Base-by-base conservation (phyloP, 2,888 invertebrate genomes). In the Anaspis maculata region DNA sequence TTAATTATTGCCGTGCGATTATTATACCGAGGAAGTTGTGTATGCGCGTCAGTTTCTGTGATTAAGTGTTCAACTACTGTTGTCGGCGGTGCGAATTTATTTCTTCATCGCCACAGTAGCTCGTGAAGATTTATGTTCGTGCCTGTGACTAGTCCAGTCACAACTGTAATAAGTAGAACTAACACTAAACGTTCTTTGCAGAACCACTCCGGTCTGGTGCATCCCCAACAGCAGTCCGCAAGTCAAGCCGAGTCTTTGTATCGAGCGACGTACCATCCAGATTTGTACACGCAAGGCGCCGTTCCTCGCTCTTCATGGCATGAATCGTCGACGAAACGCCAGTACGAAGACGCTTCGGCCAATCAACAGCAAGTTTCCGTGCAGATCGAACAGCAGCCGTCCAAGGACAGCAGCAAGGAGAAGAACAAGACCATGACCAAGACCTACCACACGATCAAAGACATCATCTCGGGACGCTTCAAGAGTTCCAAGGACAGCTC, bases 361-460 rank as follows among this genome's bases (percentile, higher is more conserved):
- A 55, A 70, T 44, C 66, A 68, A 0, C 72, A 72, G 48, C 34
- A 39, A 27, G 33, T 36, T 5, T 68, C 74, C 30, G 74, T 76
- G 3, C 72, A 74, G 9, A 75, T 75, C 3, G 77, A 78, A 63
- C 9, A 12, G 6, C 40, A 42, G 13, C 13, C 27, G 6, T 21
- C 27, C n/a, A 70, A 69, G 10, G 69, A 69, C 53, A 66, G 25
- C n/a, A n/a, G n/a, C n/a, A 70, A 69, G 10, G 69, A 69, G 53
- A 67, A 70, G 27, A n/a, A n/a, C n/a, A 59, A 81, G 59, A 76
- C 81, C n/a, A 76, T 83, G 37, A 77, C 80, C 26, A 81, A 83
- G 64, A 85, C 85, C 0, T 85, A 85, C 56, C 81, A 86, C 59
- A 83, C 85, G 3, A 74, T 86, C 41, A 85, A 84, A 69, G 85